These are phyloP conservation scores for Apaloderma vittatum DNA, from an alignment of 2,113 vertebrate species.

Conservation along the genomic window DNA sequence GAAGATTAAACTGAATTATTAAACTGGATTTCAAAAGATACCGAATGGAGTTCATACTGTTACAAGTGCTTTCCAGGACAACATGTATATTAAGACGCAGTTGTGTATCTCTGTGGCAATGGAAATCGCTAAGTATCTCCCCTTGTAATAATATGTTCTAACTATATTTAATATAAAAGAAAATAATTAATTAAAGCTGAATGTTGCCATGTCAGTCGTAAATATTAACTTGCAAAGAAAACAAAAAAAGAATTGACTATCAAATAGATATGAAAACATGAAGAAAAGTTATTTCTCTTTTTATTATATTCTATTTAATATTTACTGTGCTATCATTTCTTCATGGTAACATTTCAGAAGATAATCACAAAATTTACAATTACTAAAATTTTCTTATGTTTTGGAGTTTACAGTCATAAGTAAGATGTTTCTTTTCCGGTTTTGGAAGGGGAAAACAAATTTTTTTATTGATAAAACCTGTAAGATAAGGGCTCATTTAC, in stretches of 20 bases:
- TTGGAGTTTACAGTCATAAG: not conserved
- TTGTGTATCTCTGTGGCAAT: not conserved
- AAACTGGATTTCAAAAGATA: not conserved
- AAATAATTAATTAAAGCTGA: not conserved
- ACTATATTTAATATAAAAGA: not conserved
- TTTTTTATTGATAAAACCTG: not conserved
- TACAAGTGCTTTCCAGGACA: not conserved
- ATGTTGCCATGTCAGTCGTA: not conserved
- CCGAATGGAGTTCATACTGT: not conserved
- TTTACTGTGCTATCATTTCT: not conserved
- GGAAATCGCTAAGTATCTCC: not conserved
- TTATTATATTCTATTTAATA: not conserved
- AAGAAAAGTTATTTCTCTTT: not conserved
- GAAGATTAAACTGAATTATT: not conserved
- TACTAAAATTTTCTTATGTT: not conserved
- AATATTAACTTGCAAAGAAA: not conserved
- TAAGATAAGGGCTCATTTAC: not conserved
- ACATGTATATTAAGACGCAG: not conserved
- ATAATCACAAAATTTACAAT: rapidly evolving
- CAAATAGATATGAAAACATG: not conserved
- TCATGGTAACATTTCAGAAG: not conserved
- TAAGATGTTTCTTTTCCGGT: not conserved
- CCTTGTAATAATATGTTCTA: not conserved
- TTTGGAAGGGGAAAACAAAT: not conserved
- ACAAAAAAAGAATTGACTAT: not conserved